Base-by-base conservation (phyloP, 2,797 vertebrate genomes). In the Gymnoscopelus microlampas region DNA sequence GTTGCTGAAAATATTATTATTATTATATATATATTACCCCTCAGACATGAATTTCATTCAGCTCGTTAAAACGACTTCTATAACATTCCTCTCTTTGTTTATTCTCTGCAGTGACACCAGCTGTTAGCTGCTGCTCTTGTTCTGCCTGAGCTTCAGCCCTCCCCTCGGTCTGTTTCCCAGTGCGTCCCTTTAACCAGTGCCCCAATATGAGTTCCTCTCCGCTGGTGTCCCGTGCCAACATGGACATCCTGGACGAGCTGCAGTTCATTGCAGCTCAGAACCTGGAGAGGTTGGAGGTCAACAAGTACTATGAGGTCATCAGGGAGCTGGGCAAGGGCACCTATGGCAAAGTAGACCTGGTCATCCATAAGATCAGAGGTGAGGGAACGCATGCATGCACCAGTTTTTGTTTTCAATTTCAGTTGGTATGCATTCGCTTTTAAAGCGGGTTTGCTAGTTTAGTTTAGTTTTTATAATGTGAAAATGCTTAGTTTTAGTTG, bases 291-390 rank as follows among this genome's bases (percentile, higher is more conserved):
- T 76, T 95, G 67, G 95, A 95, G 74, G 90, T 95, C 77, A 92
- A 92, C 77, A 94, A 94, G 67, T 94, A 95, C 78, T 96, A 95
- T 19, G 94, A 95, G 80, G 93, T 95, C 70, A 94, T 96, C 76
- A 73, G 94, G 60, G 94, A 96, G 81, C 88, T 96, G 68, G 95
- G 95, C 62, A 95, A 95, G 67, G 95, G 95, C 65, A 96, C 95
- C 67, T 96, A 96, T 0, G 95, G 95, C 35, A 95, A 95, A 70
- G 95, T 96, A 87, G 95, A 96, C 84, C 92, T 96, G 78, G 95
- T 94, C 39, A 89, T 95, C 71, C 95, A 96, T 84, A 95, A 94
- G 83, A 92, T 93, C 76, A 85, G 93, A 94, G 95, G 95, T 96
- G 80, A 85, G 89, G 68, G 12, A 51, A 13, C 0, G 5, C 0